Evolutionary conservation across 2,888 invertebrate genomes (phyloP), one percentile per base, ranked within the genome.

Genomic region (Volucella inflata): DNA sequence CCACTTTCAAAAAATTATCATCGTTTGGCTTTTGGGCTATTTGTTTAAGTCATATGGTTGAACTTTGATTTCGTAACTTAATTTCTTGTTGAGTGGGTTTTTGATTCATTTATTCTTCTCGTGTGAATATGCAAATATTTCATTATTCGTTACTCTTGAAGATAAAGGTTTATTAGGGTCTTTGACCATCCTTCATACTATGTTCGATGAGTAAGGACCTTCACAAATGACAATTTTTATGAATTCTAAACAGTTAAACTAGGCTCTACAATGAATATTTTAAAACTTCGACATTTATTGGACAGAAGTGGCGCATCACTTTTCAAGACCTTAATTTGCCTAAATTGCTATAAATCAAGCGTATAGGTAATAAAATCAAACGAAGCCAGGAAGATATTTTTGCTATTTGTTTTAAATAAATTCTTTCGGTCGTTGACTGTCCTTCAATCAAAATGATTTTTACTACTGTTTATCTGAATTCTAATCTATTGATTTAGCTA

Each of bases 121-220:
- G 3, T n/a, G 14, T 55, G 30, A 10, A 74, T 62, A 78, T 83
- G 65, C 59, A 65, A 60, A 71, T 71, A 46, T 51, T 1, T 30
- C 9, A 21, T 40, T 14, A 38, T 53, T n/a, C 12, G 16, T 74
- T 36, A 44, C 42, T 21, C 42, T 14, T 14, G 1, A 38, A 70
- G 46, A 42, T 60, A 74, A 40, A 36, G 44, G 9, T 21, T 55
- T 16, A 30, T 42, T 46, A 46, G 40, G 84, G 80, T 80, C 84
- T 80, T 84, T 84, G 84, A 75, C 80, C 80, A 80, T 70, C 84
- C 84, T 80, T 80, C 76, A 44, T 60, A 21, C 16, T 40, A 2
- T 57, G 21, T 40, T 44, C 80, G 80, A 84, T 80, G 75, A 76
- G 64, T 65, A 80, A 85, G 84, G 75, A 80, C 80, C 76, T 85